Conservation (phyloP, 2,113 vertebrate genomes). For the Parus major region DNA sequence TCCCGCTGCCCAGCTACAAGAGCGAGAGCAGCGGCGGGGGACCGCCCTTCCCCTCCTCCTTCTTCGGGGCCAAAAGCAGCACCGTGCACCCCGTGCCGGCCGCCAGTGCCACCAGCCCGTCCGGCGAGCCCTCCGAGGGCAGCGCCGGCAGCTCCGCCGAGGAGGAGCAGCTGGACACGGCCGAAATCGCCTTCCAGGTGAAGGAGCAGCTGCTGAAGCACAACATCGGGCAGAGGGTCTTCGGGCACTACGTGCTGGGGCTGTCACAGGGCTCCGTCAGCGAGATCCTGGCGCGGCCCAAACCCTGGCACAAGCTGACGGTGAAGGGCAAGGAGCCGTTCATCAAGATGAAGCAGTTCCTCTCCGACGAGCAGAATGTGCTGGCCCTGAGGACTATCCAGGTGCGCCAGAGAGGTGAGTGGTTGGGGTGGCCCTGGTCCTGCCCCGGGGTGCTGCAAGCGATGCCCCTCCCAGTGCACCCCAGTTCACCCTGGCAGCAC, state of each 20-base stretch:
- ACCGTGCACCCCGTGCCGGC: slow-evolving; percentile 53
- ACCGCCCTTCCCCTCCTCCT: slow-evolving; percentile 81
- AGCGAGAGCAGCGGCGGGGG: slow-evolving; percentile 73
- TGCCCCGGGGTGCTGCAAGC: not conserved
- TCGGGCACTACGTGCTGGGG: slow-evolving; percentile 96
- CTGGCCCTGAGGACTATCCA: slow-evolving; percentile 96
- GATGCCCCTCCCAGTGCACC: not conserved
- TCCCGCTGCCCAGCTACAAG: slow-evolving; percentile 83
- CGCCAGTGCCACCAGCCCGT: slow-evolving; percentile 70
- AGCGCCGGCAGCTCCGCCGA: slow-evolving; percentile 72
- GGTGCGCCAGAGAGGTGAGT: slow-evolving; percentile 98
- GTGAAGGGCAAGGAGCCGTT: slow-evolving; percentile 99
- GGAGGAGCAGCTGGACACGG: slow-evolving; percentile 93
- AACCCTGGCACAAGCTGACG: slow-evolving; percentile 98
- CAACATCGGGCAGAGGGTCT: slow-evolving; percentile 97
- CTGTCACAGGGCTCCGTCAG: slow-evolving; percentile 98
- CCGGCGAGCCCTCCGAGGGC: slow-evolving; percentile 82
- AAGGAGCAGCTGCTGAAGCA: slow-evolving; percentile 98
- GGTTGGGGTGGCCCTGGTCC: not conserved
- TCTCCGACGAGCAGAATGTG: slow-evolving; percentile 97
- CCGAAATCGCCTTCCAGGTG: slow-evolving; percentile 96
- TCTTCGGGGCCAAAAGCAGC: slow-evolving; percentile 86
- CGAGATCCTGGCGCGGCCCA: slow-evolving; percentile 96
- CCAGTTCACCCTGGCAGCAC: not conserved
- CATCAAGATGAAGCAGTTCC: slow-evolving; percentile 99